Evolutionary conservation across 2,888 invertebrate species (phyloP).

Genomic region (Lithosia quadra): DNA sequence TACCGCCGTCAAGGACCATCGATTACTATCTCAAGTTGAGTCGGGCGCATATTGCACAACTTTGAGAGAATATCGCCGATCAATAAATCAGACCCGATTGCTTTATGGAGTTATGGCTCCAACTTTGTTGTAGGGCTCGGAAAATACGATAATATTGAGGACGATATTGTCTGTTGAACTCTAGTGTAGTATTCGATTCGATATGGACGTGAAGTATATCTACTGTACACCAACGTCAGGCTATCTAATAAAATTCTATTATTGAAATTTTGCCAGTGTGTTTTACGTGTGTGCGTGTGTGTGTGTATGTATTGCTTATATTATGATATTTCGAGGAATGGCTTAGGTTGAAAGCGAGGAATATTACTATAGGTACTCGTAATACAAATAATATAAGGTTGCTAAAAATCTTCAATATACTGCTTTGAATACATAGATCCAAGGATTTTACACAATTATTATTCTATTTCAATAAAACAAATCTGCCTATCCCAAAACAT

Average conservation of each 20-base stretch:
- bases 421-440: neutral
- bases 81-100: constrained; percentile 69
- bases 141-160: constrained; percentile 46
- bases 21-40: constrained; percentile 73
- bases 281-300: constrained; percentile 37
- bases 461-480: neutral
- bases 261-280: constrained; percentile 26
- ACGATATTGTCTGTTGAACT: constrained; percentile 51
- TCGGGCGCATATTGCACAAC: constrained; percentile 80
- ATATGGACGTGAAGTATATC: constrained; percentile 20
- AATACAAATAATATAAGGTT: neutral
- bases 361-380: neutral
- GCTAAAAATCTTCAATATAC: neutral
- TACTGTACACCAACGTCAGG: constrained; percentile 24
- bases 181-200: constrained; percentile 31
- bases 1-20: constrained; percentile 78
- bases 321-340: constrained; percentile 19
- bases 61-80: constrained; percentile 66
- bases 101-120: constrained; percentile 58
- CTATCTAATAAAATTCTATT: neutral
- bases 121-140: constrained; percentile 57
- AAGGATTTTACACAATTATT: no score
- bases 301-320: constrained; percentile 46
- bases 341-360: constrained; percentile 23
- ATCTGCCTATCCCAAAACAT: neutral